phyloP scores from a whole-genome alignment of 1,140 invertebrate species.

The Plodia interpunctella region DNA sequence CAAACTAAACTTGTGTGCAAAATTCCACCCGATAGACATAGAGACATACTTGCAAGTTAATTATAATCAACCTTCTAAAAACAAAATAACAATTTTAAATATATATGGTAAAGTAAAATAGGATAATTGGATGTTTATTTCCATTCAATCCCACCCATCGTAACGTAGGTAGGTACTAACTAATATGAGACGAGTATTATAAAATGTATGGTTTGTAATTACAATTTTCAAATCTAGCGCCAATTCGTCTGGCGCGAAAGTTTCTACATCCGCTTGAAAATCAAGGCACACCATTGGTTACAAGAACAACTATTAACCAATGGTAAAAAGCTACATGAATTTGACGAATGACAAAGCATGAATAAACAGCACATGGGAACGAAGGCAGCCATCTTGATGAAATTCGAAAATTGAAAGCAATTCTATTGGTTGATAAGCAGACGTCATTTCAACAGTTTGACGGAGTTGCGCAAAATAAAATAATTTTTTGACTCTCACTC shows the following conservation, averaged over 20 bases:
- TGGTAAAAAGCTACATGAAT: conserved; percentile 26
- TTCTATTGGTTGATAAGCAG: conserved; percentile 56
- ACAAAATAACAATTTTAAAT: too few relatives aligned
- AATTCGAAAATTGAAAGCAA: conserved; percentile 50
- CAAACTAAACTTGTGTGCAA: too few relatives aligned
- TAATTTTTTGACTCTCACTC: conserved; percentile 68
- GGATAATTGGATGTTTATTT: too few relatives aligned
- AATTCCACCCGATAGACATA: too few relatives aligned
- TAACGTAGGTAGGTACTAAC: too few relatives aligned
- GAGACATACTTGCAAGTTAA: too few relatives aligned
- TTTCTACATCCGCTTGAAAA: conserved; percentile 19
- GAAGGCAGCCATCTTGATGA: conserved; percentile 58
- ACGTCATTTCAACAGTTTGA: conserved; percentile 68
- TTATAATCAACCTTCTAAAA: too few relatives aligned
- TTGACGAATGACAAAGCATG: conserved; percentile 45
- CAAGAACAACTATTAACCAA: conserved; percentile 26
- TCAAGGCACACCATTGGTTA: conserved; percentile 26
- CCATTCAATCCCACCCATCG: too few relatives aligned
- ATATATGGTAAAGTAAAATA: too few relatives aligned
- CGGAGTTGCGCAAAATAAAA: conserved; percentile 72
- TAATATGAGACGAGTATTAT: too few relatives aligned
- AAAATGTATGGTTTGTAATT: background rate
- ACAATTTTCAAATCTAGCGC: conserved; percentile 14
- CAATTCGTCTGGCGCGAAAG: conserved; percentile 34
- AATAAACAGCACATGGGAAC: conserved; percentile 44